These are phyloP conservation scores for Heliconius aoede DNA, from an alignment of 2,888 invertebrate genomes.

Conservation along the genomic window DNA sequence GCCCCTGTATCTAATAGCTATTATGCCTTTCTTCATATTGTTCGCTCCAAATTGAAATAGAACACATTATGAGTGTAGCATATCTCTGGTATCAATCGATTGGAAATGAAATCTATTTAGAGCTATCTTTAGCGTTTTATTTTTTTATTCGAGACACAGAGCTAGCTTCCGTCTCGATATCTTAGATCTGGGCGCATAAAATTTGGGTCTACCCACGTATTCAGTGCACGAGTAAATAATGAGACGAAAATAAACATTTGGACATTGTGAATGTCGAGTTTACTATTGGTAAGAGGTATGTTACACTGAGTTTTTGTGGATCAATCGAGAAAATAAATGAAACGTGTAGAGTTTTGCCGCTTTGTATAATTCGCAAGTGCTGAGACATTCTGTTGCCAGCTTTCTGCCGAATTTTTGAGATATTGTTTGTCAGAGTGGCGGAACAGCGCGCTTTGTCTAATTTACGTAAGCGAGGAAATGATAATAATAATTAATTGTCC, in stretches of 20 bases:
- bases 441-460: too few relatives aligned
- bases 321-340: too few relatives aligned
- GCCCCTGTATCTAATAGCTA: too few relatives aligned
- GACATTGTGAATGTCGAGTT: conserved; percentile 21
- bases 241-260: conserved; percentile 46
- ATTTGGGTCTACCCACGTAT: conserved; percentile 39
- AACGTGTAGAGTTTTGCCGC: too few relatives aligned
- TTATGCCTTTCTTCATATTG: neutral
- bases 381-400: too few relatives aligned
- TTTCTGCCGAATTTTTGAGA: too few relatives aligned
- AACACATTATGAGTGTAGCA: neutral
- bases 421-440: too few relatives aligned
- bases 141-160: conserved; percentile 17
- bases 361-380: too few relatives aligned
- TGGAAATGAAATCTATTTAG: conserved; percentile 7
- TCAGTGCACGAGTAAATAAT: conserved; percentile 37
- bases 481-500: too few relatives aligned
- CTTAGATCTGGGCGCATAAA: conserved; percentile 36
- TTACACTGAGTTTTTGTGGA: neutral
- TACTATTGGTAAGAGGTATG: neutral
- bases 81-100: neutral
- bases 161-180: conserved; percentile 34
- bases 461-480: too few relatives aligned
- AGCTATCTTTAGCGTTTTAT: neutral
- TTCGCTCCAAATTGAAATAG: neutral